A percentile compares a stretch with the other conserved stretches of the same genome.
Evolutionary conservation across 1,140 invertebrate species (phyloP).

Genomic region (Goniozus legneri): DNA sequence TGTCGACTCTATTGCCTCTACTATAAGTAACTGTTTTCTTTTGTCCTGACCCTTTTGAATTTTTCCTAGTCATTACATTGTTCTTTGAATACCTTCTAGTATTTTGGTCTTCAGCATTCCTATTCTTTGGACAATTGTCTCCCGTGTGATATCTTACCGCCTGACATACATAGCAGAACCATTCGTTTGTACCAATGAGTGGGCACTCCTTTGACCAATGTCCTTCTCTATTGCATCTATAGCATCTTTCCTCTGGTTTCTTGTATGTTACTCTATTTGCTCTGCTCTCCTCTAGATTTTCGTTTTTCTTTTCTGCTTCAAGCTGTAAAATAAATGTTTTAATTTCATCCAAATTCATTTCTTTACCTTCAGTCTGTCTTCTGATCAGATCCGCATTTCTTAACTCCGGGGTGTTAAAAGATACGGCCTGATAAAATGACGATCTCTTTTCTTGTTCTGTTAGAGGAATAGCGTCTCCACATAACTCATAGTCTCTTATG

Average conservation of each 20-base stretch:
- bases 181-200: background rate
- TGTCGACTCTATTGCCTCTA: background rate
- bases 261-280: background rate
- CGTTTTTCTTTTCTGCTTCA: slow-evolving; percentile 13
- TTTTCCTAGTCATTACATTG: too few relatives aligned
- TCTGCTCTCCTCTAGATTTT: background rate
- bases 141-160: too few relatives aligned
- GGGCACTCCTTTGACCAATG: slow-evolving; percentile 7
- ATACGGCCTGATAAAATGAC: slow-evolving; percentile 18
- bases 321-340: slow-evolving; percentile 14
- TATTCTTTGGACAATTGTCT: too few relatives aligned
- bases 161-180: slow-evolving; percentile 14
- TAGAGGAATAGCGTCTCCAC: slow-evolving; percentile 10
- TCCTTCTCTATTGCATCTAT: slow-evolving; percentile 14
- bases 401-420: background rate
- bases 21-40: too few relatives aligned
- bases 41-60: too few relatives aligned
- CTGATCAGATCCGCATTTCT: slow-evolving; percentile 2
- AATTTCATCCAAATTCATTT: slow-evolving; percentile 18
- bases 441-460: slow-evolving; percentile 20
- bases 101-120: too few relatives aligned
- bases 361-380: background rate
- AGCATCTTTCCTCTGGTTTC: background rate
- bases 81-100: too few relatives aligned
- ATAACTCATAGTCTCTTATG: slow-evolving; percentile 21